Conservation (phyloP, 2,888 invertebrate species). For the Neelides folsomi region DNA sequence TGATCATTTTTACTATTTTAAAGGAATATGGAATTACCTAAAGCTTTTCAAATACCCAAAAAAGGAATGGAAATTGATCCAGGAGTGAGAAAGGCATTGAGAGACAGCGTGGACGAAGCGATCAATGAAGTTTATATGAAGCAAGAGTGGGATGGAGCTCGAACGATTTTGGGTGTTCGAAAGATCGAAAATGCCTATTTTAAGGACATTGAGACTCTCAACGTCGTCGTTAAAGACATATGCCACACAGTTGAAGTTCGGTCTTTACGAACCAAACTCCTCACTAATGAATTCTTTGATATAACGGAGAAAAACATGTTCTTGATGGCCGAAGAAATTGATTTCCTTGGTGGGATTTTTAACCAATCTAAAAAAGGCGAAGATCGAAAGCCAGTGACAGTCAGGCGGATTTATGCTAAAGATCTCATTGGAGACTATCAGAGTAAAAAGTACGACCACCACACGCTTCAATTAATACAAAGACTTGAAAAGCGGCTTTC, state of each 20-base stretch:
- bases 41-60: slow-evolving; percentile 46
- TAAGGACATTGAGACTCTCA: slow-evolving; percentile 51
- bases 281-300: slow-evolving; percentile 46
- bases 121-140: slow-evolving; percentile 51
- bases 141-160: slow-evolving; percentile 55
- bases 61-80: slow-evolving; percentile 54
- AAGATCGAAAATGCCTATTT: slow-evolving; percentile 56
- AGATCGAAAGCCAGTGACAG: slow-evolving; percentile 3
- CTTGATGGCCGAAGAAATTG: slow-evolving; percentile 43
- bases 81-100: slow-evolving; percentile 51
- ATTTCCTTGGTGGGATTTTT: slow-evolving; percentile 6
- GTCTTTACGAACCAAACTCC: slow-evolving; percentile 51
- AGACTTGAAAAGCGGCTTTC: slow-evolving; percentile 44
- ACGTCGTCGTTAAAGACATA: slow-evolving; percentile 48
- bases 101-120: slow-evolving; percentile 47
- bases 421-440: slow-evolving; percentile 35
- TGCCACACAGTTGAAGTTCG: slow-evolving; percentile 38
- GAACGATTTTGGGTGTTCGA: slow-evolving; percentile 48
- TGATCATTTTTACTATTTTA: too few relatives aligned
- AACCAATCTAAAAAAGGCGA: not conserved
- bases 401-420: slow-evolving; percentile 20
- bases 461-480: slow-evolving; percentile 40
- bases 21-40: slow-evolving; percentile 48
- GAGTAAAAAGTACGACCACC: slow-evolving; percentile 35
- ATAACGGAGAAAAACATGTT: slow-evolving; percentile 47